Evolutionary conservation across 2,888 invertebrate species (phyloP).

Genomic region (Hydrotaea diabolus): DNA sequence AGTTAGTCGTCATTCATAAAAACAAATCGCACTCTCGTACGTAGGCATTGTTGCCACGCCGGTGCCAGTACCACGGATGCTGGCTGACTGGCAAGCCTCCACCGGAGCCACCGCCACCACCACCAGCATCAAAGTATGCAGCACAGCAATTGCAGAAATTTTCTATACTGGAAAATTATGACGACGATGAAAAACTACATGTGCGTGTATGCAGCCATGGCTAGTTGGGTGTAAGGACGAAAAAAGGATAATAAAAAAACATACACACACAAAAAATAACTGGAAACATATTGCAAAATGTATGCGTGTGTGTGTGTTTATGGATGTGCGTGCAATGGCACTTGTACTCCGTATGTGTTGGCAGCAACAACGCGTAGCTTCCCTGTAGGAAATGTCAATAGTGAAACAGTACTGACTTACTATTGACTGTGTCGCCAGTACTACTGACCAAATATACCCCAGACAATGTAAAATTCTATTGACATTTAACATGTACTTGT

Average conservation of each 20-base stretch:
- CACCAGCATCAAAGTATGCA: too few species aligned
- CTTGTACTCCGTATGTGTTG: constrained; percentile 1
- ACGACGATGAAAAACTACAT: constrained; percentile 9
- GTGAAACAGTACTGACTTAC: too few species aligned
- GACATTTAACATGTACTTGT: too few species aligned
- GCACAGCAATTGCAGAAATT: constrained; percentile 1
- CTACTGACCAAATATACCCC: too few species aligned
- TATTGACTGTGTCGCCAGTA: too few species aligned
- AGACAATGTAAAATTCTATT: too few species aligned
- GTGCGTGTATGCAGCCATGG: constrained; percentile 16
- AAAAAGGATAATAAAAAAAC: constrained; percentile 33
- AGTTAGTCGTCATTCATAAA: constrained; percentile 24
- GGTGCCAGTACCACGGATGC: neutral
- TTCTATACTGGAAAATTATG: neutral
- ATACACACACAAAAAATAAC: neutral
- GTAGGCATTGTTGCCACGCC: constrained; percentile 57
- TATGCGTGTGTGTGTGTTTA: neutral
- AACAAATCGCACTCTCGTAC: neutral
- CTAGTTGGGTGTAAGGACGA: constrained; percentile 28
- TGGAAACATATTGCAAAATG: constrained; percentile 27
- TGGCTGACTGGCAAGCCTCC: neutral
- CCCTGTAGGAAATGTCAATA: too few species aligned
- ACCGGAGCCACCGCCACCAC: neutral
- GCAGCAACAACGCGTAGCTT: neutral
- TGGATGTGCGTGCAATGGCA: neutral